phyloP scores from a whole-genome alignment of 2,888 invertebrate genomes.

The Aricia artaxerxes region DNA sequence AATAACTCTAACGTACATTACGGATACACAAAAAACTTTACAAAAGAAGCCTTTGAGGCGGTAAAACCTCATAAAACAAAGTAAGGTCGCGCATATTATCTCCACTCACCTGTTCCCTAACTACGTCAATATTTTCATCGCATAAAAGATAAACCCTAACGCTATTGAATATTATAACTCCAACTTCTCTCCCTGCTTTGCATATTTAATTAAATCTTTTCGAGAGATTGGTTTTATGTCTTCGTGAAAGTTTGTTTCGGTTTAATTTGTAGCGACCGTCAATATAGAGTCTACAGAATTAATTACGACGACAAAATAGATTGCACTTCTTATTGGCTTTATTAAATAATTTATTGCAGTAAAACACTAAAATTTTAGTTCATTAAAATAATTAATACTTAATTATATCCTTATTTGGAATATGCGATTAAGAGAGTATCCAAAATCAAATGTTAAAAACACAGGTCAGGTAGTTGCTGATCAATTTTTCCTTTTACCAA shows the following conservation, averaged over 20 bases:
- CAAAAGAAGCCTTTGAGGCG: conserved; percentile 9
- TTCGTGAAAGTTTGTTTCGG: conserved; percentile 13
- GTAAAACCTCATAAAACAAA: conserved; percentile 16
- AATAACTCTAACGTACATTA: too few species aligned
- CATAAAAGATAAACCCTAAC: conserved; percentile 12
- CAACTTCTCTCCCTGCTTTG: not conserved
- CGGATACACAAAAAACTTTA: not conserved
- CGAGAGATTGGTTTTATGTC: conserved; percentile 18
- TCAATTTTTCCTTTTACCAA: too few species aligned
- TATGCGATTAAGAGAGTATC: too few species aligned
- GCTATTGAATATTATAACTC: conserved; percentile 25
- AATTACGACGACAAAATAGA: not conserved
- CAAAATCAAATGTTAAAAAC: too few species aligned
- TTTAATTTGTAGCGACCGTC: conserved; percentile 3
- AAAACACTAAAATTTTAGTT: too few species aligned
- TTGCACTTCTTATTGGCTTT: too few species aligned
- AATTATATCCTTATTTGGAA: too few species aligned
- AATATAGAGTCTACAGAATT: not conserved
- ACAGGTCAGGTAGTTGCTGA: too few species aligned
- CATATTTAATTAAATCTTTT: conserved; percentile 28
- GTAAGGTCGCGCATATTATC: conserved; percentile 10
- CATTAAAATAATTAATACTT: too few species aligned
- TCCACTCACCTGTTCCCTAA: conserved; percentile 11
- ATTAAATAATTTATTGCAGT: too few species aligned
- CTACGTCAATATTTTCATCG: conserved; percentile 24